These are phyloP conservation scores for Ditula angustiorana DNA, from an alignment of 2,888 invertebrate genomes.

Conservation along the genomic window DNA sequence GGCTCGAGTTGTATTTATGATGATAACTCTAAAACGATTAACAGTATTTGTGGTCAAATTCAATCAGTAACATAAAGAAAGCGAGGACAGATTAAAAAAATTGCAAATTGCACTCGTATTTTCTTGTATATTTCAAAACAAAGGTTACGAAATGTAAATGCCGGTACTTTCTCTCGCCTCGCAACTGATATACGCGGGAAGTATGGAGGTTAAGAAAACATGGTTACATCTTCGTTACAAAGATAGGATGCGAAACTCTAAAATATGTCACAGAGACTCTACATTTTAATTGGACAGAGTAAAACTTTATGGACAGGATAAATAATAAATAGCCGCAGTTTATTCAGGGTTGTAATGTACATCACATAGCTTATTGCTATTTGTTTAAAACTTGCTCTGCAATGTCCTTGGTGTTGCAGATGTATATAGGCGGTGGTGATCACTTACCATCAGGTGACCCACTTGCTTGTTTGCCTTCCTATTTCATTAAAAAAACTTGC, in stretches of 20 bases:
- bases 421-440: no score
- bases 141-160: constrained; percentile 72
- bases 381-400: no score
- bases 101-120: constrained; percentile 47
- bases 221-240: constrained; percentile 64
- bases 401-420: no score
- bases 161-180: constrained; percentile 75
- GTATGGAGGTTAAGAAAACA: constrained; percentile 83
- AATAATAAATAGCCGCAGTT: not conserved
- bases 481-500: no score
- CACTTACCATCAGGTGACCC: no score
- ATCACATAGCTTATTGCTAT: not conserved
- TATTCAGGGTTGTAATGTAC: not conserved
- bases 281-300: not conserved
- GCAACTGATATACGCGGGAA: constrained; percentile 69
- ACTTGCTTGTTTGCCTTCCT: no score
- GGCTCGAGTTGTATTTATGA: constrained; percentile 4
- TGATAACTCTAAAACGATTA: not conserved
- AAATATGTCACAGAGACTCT: constrained; percentile 47
- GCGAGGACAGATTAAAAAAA: not conserved
- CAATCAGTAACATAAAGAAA: not conserved
- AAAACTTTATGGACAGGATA: not conserved
- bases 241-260: constrained; percentile 62
- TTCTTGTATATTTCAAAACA: constrained; percentile 68
- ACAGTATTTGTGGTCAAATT: not conserved